Evolutionary conservation across 1,140 invertebrate species (phyloP).

Genomic region (Camponotus floridanus): DNA sequence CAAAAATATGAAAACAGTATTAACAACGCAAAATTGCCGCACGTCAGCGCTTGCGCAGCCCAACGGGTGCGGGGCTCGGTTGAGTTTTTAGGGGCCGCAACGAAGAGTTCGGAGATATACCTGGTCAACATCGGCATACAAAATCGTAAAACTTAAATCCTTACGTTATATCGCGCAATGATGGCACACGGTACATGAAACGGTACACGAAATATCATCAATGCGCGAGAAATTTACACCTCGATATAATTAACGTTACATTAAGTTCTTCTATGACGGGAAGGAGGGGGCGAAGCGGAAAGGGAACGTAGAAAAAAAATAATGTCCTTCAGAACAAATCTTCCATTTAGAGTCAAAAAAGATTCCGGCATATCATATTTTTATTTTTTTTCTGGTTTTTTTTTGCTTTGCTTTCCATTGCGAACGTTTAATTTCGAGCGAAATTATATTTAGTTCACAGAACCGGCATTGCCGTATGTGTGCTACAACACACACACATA

Average conservation of each 20-base stretch:
- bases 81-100: constrained; percentile 69
- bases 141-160: constrained; percentile 28
- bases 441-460: constrained; percentile 27
- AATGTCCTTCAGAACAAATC: constrained; percentile 27
- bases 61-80: constrained; percentile 78
- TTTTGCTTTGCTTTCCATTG: constrained; percentile 5
- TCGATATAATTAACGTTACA: neutral
- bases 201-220: neutral
- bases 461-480: constrained; percentile 7
- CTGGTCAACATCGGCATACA: constrained; percentile 61
- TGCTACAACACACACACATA: too few relatives aligned
- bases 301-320: constrained; percentile 14
- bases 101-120: constrained; percentile 77
- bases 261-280: neutral
- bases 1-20: constrained; percentile 77
- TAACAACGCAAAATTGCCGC: constrained; percentile 76
- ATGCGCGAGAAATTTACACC: neutral
- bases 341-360: neutral
- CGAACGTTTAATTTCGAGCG: constrained; percentile 8
- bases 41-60: constrained; percentile 68
- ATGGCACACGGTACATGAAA: neutral
- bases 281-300: neutral
- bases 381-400: constrained; percentile 1
- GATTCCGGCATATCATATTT: neutral
- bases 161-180: neutral